Base-by-base conservation (phyloP, 2,888 invertebrate genomes). In the Drosophila paucipuncta region DNA sequence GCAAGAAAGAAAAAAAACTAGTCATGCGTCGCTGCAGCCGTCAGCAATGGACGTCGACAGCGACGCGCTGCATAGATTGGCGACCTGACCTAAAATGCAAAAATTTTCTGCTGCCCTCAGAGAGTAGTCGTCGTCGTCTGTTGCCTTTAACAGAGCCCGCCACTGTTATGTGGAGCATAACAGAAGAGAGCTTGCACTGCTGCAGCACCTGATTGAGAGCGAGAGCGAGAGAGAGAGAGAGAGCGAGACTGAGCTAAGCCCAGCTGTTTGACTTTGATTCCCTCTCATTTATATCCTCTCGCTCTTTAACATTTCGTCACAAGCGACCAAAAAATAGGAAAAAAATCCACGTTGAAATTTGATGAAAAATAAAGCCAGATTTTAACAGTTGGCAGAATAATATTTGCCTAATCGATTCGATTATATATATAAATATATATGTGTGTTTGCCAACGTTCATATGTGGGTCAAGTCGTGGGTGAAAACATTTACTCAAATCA, bases 21-120 rank as follows among this genome's bases (percentile, higher is more conserved):
- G 88, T 88, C 86, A 83, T 81, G 83, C 81, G 79, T 78, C 81
- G 86, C 81, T 83, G 82, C 55, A 68, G 64, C 60, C 76, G 60
- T 73, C 73, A 68, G 60, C 73, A 67, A 11, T 10, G 30, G 78
- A 64, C 60, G 62, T 2, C 28, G 60, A 41, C 72, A 52, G 60
- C 72, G 60, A 31, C 65, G 78, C 73, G 78, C 73, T 89, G 90
- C 91, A 92, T 91, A 88, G 90, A 91, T 91, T 92, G 92, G 92
- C 84, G 85, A 92, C 92, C 92, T 92, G 92, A 92, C 92, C 92
- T 92, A 92, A 92, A 92, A 92, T 91, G 90, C 91, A 90, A 87
- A 91, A 91, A 83, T 82, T 81, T 72, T 16, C 54, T 73, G 59
- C 69, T 75, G 69, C 74, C 69, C 70, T 70, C 65, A 28, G 59